Percentiles rank a stretch among this genome's conserved stretches.
Evolutionary conservation across 2,888 invertebrate species (phyloP).

Genomic region (Morinoia aosen): DNA sequence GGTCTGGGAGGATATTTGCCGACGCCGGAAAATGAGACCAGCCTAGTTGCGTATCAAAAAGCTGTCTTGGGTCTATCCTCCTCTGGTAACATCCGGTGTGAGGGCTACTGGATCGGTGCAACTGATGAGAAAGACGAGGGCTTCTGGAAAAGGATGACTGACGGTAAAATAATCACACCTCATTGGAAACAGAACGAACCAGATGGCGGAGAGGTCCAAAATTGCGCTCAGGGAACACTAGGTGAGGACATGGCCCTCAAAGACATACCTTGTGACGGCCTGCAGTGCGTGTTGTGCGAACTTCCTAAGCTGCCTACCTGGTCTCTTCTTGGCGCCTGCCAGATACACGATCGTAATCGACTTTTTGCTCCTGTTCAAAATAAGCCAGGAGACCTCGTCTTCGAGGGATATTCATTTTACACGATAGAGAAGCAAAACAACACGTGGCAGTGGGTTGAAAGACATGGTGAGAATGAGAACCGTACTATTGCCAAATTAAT

Average conservation of each 20-base stretch:
- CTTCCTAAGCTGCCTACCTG: conserved; percentile 60
- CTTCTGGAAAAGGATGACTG: conserved; percentile 56
- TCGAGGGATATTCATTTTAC: conserved; percentile 63
- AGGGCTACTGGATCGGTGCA: conserved; percentile 60
- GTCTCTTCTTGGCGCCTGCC: conserved; percentile 62
- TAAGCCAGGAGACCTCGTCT: conserved; percentile 53
- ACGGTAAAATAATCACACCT: conserved; percentile 54
- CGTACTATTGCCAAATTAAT: conserved; percentile 56
- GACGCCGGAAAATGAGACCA: not conserved
- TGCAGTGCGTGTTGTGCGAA: conserved; percentile 59
- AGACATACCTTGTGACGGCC: conserved; percentile 59
- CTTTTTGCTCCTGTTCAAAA: conserved; percentile 61
- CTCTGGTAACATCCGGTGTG: conserved; percentile 28
- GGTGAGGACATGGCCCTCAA: conserved; percentile 54
- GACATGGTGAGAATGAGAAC: conserved; percentile 57
- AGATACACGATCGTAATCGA: conserved; percentile 60
- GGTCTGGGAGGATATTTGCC: conserved; percentile 61
- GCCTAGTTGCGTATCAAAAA: not conserved
- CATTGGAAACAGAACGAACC: conserved; percentile 62
- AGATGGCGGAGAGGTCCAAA: conserved; percentile 59
- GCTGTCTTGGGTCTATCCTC: not conserved
- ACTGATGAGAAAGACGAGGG: conserved; percentile 62
- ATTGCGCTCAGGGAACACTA: conserved; percentile 60
- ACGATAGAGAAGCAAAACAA: conserved; percentile 53
- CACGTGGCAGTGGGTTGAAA: conserved; percentile 58